Percentiles rank a stretch among this genome's conserved stretches.
Conservation (phyloP, 2,888 invertebrate genomes). For the Xylota segnis region DNA sequence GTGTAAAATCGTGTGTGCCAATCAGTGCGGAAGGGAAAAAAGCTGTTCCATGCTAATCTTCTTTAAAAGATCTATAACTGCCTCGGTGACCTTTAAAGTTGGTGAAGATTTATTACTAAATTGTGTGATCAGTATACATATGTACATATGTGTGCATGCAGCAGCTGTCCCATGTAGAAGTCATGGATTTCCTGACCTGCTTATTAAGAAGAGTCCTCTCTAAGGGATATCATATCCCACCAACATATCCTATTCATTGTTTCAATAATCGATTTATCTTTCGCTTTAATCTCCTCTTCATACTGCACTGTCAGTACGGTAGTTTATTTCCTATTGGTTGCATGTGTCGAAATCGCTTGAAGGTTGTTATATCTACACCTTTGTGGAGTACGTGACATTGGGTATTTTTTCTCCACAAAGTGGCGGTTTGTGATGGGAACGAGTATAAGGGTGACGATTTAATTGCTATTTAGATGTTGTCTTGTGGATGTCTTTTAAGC, state of each 20-base stretch:
- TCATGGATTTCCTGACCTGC: slow-evolving; percentile 4
- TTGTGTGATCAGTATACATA: slow-evolving; percentile 11
- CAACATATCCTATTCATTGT: slow-evolving; percentile 23
- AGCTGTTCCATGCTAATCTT: slow-evolving; percentile 2
- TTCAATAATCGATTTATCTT: slow-evolving; percentile 43
- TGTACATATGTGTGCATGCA: too few relatives aligned
- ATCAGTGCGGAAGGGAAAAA: neutral
- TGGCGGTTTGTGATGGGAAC: slow-evolving; percentile 28
- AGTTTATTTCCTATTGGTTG: slow-evolving; percentile 6
- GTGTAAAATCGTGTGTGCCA: slow-evolving; percentile 64
- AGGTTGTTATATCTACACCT: slow-evolving; percentile 1
- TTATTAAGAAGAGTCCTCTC: neutral
- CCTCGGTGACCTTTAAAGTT: slow-evolving; percentile 24
- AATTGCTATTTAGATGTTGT: slow-evolving; percentile 32
- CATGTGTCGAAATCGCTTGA: neutral
- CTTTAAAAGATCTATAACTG: neutral
- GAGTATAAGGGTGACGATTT: slow-evolving; percentile 44
- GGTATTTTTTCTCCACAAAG: neutral
- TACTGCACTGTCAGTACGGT: neutral
- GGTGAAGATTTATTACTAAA: slow-evolving; percentile 27
- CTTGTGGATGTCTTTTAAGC: neutral
- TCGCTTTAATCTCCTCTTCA: neutral
- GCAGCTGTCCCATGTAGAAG: neutral
- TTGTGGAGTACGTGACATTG: slow-evolving; percentile 6
- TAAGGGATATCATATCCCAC: neutral